Evolutionary conservation across 2,888 invertebrate genomes (phyloP).

Genomic region (Drosophila algonquin): DNA sequence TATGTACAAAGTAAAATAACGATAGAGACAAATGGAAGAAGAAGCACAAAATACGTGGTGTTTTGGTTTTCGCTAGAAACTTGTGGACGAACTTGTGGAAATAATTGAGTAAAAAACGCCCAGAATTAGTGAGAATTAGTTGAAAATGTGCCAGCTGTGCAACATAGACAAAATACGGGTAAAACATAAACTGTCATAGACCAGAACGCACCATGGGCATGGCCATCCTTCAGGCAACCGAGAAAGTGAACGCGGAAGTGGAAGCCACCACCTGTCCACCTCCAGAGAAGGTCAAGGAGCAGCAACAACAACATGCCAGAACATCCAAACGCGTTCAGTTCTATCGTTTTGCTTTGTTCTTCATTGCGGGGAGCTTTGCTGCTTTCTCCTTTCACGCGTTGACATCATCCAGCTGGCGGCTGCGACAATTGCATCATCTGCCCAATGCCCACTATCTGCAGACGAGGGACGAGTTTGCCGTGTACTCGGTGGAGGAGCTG

Average conservation of each 20-base stretch:
- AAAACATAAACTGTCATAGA: constrained; percentile 38
- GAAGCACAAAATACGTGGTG: constrained; percentile 47
- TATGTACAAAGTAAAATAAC: not conserved
- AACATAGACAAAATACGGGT: constrained; percentile 35
- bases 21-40: not conserved
- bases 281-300: not conserved
- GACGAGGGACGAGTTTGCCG: constrained; percentile 82
- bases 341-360: constrained; percentile 59
- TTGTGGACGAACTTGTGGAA: constrained; percentile 13
- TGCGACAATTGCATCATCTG: constrained; percentile 77
- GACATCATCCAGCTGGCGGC: constrained; percentile 44
- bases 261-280: not conserved
- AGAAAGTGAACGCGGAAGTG: not conserved
- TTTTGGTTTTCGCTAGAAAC: constrained; percentile 16
- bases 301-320: constrained; percentile 1
- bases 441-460: constrained; percentile 81
- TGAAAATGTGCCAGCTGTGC: constrained; percentile 46
- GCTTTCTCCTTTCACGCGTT: constrained; percentile 72
- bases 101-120: constrained; percentile 15
- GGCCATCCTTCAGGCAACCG: not conserved
- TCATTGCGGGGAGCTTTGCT: constrained; percentile 75
- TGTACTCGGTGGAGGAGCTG: constrained; percentile 71
- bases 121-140: constrained; percentile 2
- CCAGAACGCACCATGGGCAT: constrained; percentile 10
- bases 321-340: constrained; percentile 4